Evolutionary conservation across 2,888 invertebrate species (phyloP).

Genomic region (Pycnomerus fuliginosus): DNA sequence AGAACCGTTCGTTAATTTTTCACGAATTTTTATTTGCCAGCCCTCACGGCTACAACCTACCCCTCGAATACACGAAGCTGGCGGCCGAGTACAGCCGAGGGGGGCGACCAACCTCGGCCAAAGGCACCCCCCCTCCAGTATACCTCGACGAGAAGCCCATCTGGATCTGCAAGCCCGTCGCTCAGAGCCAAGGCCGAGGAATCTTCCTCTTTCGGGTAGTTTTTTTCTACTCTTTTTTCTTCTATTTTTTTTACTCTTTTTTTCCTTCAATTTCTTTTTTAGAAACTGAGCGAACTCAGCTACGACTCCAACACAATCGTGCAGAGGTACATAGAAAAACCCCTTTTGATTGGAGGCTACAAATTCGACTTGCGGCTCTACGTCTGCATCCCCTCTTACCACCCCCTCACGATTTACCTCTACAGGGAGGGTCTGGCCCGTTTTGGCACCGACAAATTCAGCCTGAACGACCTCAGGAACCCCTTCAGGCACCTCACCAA

Average conservation of each 20-base stretch:
- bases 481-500: slow-evolving; percentile 88
- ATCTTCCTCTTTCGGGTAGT: slow-evolving; percentile 78
- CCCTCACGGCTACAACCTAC: slow-evolving; percentile 78
- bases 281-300: slow-evolving; percentile 74
- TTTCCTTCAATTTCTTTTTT: slow-evolving; percentile 39
- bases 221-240: not conserved
- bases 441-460: slow-evolving; percentile 82
- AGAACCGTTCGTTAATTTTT: no score
- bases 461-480: slow-evolving; percentile 78
- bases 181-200: slow-evolving; percentile 81
- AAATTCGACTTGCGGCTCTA: slow-evolving; percentile 91
- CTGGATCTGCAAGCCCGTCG: slow-evolving; percentile 90
- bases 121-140: slow-evolving; percentile 48
- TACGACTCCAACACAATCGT: slow-evolving; percentile 80
- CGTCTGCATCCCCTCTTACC: slow-evolving; percentile 84
- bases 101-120: slow-evolving; percentile 36
- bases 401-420: slow-evolving; percentile 83
- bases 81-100: slow-evolving; percentile 73
- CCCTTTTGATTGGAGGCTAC: slow-evolving; percentile 80
- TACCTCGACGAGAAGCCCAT: slow-evolving; percentile 54
- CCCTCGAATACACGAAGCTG: slow-evolving; percentile 79
- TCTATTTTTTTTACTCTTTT: not conserved
- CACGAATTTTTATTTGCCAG: no score
- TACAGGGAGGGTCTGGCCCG: slow-evolving; percentile 84
- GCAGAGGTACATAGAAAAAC: slow-evolving; percentile 77